These are phyloP conservation scores for Ephestia elutella DNA, from an alignment of 1,140 invertebrate species.

Conservation along the genomic window DNA sequence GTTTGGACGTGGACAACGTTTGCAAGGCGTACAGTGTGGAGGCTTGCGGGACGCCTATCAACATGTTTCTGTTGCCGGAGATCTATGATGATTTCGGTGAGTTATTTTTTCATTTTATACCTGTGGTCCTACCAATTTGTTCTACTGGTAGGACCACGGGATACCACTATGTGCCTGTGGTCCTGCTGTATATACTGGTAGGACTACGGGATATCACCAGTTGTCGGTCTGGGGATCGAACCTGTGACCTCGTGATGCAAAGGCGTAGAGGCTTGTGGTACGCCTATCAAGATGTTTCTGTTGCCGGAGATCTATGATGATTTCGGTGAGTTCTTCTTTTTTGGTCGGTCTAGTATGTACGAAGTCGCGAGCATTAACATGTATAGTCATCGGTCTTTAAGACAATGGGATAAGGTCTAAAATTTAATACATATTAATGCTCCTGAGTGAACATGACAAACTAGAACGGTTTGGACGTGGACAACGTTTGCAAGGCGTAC, in stretches of 20 bases:
- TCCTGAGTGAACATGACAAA: slow-evolving; percentile 79
- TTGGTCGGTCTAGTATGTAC: too few relatives aligned
- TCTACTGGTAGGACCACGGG: too few relatives aligned
- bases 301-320: slow-evolving; percentile 78
- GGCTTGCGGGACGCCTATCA: slow-evolving; percentile 77
- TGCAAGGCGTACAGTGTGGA: slow-evolving; percentile 74
- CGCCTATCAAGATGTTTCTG: slow-evolving; percentile 82
- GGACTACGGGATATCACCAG: too few relatives aligned
- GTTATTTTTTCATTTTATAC: slow-evolving; percentile 16
- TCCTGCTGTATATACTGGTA: too few relatives aligned
- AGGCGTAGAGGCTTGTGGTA: slow-evolving; percentile 71
- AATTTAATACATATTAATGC: too few relatives aligned
- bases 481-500: slow-evolving; percentile 74
- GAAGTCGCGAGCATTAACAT: too few relatives aligned
- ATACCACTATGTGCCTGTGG: too few relatives aligned
- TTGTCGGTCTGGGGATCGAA: too few relatives aligned
- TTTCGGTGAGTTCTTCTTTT: slow-evolving; percentile 71
- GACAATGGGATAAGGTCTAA: too few relatives aligned
- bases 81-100: slow-evolving; percentile 77
- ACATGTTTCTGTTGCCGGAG: slow-evolving; percentile 83
- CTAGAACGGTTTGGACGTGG: slow-evolving; percentile 61
- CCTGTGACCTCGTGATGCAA: too few relatives aligned
- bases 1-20: slow-evolving; percentile 68
- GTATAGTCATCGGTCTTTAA: too few relatives aligned
- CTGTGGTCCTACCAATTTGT: too few relatives aligned